These are phyloP conservation scores for Himalopsyche phryganea DNA, from an alignment of 1,140 invertebrate genomes.

Conservation along the genomic window DNA sequence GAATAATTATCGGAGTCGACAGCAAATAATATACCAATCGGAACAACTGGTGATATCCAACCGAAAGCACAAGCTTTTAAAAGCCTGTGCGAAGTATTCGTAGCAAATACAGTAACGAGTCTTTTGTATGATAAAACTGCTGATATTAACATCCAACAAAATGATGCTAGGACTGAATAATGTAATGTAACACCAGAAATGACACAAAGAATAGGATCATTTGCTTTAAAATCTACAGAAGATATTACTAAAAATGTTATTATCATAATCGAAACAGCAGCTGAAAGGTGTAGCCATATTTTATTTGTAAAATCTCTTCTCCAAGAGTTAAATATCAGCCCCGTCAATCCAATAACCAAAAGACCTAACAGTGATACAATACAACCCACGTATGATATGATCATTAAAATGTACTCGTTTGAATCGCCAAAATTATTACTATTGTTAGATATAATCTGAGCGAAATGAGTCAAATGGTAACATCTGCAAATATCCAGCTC, in stretches of 20 bases:
- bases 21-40: conserved; percentile 45
- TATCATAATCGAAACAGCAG: conserved; percentile 42
- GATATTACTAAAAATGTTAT: conserved; percentile 43
- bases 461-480: conserved; percentile 52
- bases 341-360: conserved; percentile 44
- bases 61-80: conserved; percentile 47
- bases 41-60: conserved; percentile 44
- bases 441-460: conserved; percentile 44
- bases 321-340: conserved; percentile 47
- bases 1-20: conserved; percentile 42
- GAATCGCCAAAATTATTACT: conserved; percentile 38
- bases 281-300: conserved; percentile 50
- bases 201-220: conserved; percentile 41
- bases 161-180: conserved; percentile 48
- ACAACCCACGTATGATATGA: conserved; percentile 47
- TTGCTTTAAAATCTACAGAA: conserved; percentile 38
- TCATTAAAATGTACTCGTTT: conserved; percentile 40
- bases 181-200: conserved; percentile 45
- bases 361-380: conserved; percentile 47
- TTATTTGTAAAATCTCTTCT: conserved; percentile 51
- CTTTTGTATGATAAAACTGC: conserved; percentile 49
- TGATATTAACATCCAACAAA: conserved; percentile 54
- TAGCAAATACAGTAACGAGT: conserved; percentile 46
- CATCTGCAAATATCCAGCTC: conserved; percentile 48
- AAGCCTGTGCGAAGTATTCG: conserved; percentile 48